Evolutionary conservation across 1,140 invertebrate species (phyloP).

Genomic region (Drosophila murphyi): DNA sequence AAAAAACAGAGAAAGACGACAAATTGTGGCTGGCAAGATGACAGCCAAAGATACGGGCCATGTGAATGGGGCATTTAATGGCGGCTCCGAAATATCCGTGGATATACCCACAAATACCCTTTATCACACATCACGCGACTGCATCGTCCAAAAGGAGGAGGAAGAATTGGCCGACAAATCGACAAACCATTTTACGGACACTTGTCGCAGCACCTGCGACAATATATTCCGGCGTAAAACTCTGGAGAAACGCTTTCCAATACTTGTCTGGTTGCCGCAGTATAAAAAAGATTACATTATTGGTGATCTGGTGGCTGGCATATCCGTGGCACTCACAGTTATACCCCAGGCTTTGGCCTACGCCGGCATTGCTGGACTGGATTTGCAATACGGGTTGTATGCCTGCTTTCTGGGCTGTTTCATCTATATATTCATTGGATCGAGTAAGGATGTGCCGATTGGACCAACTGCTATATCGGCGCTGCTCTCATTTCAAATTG

Average conservation of each 20-base stretch:
- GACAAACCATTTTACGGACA: constrained; percentile 33
- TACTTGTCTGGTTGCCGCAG: constrained; percentile 90
- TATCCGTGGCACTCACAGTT: constrained; percentile 94
- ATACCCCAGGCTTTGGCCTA: constrained; percentile 94
- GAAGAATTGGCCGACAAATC: constrained; percentile 20
- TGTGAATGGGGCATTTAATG: constrained; percentile 61
- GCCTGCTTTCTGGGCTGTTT: constrained; percentile 96
- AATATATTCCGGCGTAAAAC: constrained; percentile 86
- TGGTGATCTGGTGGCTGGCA: constrained; percentile 92
- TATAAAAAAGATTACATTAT: constrained; percentile 88
- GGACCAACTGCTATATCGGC: constrained; percentile 95
- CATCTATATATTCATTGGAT: constrained; percentile 95
- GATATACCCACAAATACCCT: constrained; percentile 77
- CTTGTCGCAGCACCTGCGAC: constrained; percentile 51
- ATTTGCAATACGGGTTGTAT: constrained; percentile 93
- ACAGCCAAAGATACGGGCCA: constrained; percentile 58
- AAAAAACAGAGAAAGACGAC: neutral
- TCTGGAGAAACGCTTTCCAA: constrained; percentile 89
- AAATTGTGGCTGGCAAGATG: constrained; percentile 17
- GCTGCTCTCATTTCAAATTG: constrained; percentile 91
- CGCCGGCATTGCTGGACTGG: constrained; percentile 92
- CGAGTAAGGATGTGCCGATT: constrained; percentile 95
- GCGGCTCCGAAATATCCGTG: constrained; percentile 69
- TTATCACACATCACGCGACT: constrained; percentile 75
- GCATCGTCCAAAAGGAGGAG: constrained; percentile 74